Percentiles rank a stretch among this genome's conserved stretches.
Conservation (phyloP, 2,113 vertebrate species). For the Malurus melanocephalus region DNA sequence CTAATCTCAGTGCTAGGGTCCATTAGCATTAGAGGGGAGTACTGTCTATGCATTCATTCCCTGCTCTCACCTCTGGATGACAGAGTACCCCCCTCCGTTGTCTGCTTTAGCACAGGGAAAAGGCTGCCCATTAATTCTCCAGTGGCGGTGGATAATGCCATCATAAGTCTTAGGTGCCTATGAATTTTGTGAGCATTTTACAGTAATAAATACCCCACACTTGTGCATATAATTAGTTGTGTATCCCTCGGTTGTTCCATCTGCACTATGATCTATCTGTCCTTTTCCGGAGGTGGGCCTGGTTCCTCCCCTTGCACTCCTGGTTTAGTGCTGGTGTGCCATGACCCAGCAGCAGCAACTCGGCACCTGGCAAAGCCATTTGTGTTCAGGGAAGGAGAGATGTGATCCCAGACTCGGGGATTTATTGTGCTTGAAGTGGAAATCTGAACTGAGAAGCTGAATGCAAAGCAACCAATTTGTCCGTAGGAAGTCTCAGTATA, state of each 20-base stretch:
- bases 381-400: neutral
- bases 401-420: neutral
- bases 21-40: conserved; percentile 69
- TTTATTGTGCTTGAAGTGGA: neutral
- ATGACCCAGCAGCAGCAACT: neutral
- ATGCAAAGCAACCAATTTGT: neutral
- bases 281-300: neutral
- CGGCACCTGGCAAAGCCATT: neutral
- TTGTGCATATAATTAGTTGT: conserved; percentile 51
- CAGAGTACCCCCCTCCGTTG: conserved; percentile 53
- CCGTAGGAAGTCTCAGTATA: neutral
- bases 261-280: conserved; percentile 12
- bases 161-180: conserved; percentile 53
- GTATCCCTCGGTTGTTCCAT: conserved; percentile 5
- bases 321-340: neutral
- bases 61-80: conserved; percentile 59
- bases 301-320: neutral
- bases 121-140: conserved; percentile 56
- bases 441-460: neutral
- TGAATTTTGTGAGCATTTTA: conserved; percentile 50
- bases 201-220: conserved; percentile 53
- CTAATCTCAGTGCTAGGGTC: conserved; percentile 67
- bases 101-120: conserved; percentile 39
- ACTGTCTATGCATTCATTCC: conserved; percentile 58
- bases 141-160: conserved; percentile 30